Conservation (phyloP, 2,797 vertebrate species). For the Merluccius polli region DNA sequence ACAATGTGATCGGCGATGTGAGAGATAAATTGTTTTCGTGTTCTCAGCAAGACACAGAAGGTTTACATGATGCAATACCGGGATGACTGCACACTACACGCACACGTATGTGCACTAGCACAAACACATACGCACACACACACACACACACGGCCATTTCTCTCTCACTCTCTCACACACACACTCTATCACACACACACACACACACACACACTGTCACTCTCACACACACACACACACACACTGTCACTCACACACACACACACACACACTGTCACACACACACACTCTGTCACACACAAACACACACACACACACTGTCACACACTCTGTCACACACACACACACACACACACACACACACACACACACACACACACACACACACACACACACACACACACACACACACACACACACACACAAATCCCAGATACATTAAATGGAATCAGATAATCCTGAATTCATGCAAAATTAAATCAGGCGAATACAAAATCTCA, state of each 20-base stretch:
- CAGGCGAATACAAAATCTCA: conserved; percentile 15
- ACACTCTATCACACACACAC: background rate
- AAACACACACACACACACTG: background rate
- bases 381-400: background rate
- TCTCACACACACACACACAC: conserved; percentile 1
- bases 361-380: conserved; percentile 6
- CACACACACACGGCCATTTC: background rate
- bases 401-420: conserved; percentile 6
- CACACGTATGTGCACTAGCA: background rate
- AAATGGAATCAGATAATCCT: conserved; percentile 21
- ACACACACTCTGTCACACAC: background rate
- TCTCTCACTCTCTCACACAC: no score
- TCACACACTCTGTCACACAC: background rate
- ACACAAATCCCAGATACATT: conserved; percentile 28
- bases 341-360: conserved; percentile 2
- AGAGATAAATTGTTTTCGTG: background rate
- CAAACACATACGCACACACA: background rate
- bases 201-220: background rate
- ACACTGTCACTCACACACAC: background rate
- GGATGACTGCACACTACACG: background rate
- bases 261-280: background rate
- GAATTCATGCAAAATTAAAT: conserved; percentile 33
- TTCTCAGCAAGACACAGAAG: conserved; percentile 5
- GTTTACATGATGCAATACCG: background rate
- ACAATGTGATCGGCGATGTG: background rate